Base-by-base conservation (phyloP, 2,113 vertebrate species). In the Eublepharis macularius region DNA sequence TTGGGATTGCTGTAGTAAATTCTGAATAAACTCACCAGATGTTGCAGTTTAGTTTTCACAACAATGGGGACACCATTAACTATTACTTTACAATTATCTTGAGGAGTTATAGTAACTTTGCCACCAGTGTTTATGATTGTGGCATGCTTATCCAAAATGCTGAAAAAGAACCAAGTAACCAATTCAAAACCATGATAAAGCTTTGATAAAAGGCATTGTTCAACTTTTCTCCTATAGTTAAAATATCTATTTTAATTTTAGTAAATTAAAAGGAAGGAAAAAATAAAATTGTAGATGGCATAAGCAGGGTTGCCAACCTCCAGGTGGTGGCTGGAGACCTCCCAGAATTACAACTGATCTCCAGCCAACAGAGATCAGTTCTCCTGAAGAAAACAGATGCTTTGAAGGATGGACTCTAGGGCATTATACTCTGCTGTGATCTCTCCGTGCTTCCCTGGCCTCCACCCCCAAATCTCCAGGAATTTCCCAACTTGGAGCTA, bases 121-220 rank as follows among this genome's bases (percentile, higher is more conserved):
- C 94, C 96, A 32, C 96, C 94, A 41, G 92, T 81, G 83, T 97
- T 98, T 76, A 86, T 96, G 89, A 99, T 97, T 13, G 96, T 93
- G n/a, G 97, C 96, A 0, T 98, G 98, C 76, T 92, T 97, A 75
- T 97, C 96, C 90, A 97, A 96, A 93, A 98, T 98, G 72, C 98
- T 99, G 91, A 87, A 82, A 88, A 47, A 90, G 8, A 80, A 32
- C 4, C 73, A 80, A 24, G 43, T 41, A 63, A 73, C 14, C 54
- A 19, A n/a, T 80, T 86, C 51, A 80, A 73, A n/a, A 2, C 32
- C n/a, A 63, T 12, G 6, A 74, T 29, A 29, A 12, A 63, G 8
- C 36, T 8, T 29, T 78, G 24, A 63, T 24, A 24, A 24, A 60
- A 60, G 21, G 4, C 51, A 54, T 54, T 24, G 5, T 68, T 51